These are phyloP conservation scores for Lycaena phlaeas DNA, from an alignment of 2,888 invertebrate genomes.

Conservation along the genomic window DNA sequence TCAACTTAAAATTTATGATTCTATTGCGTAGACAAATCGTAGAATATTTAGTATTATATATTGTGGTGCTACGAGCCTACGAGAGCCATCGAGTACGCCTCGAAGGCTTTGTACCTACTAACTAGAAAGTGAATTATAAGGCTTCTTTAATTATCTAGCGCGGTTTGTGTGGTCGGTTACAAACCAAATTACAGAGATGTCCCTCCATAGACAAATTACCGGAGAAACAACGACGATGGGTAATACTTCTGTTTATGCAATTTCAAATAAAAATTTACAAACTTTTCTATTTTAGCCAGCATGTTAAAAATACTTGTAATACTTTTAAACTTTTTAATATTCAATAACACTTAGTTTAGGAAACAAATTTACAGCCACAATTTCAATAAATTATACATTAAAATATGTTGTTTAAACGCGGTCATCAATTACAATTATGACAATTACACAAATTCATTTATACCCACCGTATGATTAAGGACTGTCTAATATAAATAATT, in stretches of 20 bases:
- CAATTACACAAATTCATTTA: not conserved
- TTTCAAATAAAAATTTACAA: no score
- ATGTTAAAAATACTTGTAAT: no score
- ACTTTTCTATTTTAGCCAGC: no score
- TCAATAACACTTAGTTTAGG: no score
- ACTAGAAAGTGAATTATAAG: constrained; percentile 49
- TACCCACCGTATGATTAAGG: not conserved
- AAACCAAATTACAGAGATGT: constrained; percentile 29
- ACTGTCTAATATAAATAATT: constrained; percentile 1
- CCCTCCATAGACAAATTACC: not conserved
- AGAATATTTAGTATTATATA: constrained; percentile 18
- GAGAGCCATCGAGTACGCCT: constrained; percentile 21
- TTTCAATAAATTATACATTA: no score
- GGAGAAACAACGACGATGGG: not conserved
- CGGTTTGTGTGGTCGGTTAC: constrained; percentile 30
- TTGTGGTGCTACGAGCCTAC: constrained; percentile 15
- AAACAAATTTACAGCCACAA: no score
- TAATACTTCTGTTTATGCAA: no score
- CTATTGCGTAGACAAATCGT: constrained; percentile 4
- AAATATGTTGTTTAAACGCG: no score
- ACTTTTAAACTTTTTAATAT: no score
- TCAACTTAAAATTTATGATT: constrained; percentile 2
- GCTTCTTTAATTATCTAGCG: constrained; percentile 37
- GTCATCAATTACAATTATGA: not conserved
- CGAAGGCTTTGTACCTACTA: constrained; percentile 24